A percentile compares a stretch with the other conserved stretches of the same genome.
Conservation (phyloP, 1,140 invertebrate species). For the Sogatella furcifera region DNA sequence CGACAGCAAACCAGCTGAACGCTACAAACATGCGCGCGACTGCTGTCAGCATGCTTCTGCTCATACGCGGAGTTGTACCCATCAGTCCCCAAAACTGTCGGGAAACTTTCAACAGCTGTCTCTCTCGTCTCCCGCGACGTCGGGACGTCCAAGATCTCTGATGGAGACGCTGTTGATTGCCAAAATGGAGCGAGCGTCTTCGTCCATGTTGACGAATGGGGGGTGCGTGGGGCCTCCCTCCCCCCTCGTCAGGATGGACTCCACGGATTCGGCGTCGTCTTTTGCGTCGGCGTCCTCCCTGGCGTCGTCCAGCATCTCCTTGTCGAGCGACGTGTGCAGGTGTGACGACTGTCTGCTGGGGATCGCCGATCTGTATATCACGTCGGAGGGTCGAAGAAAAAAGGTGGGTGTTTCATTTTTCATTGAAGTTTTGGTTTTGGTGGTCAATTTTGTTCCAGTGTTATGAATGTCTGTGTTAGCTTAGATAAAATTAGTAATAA, state of each 20-base stretch:
- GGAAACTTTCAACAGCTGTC: not conserved
- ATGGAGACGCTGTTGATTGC: conserved; percentile 66
- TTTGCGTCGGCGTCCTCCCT: conserved; percentile 51
- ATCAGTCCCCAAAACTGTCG: no score
- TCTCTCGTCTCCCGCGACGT: conserved; percentile 25
- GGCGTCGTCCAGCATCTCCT: conserved; percentile 46
- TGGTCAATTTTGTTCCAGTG: no score
- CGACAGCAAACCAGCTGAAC: no score
- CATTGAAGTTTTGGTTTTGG: no score
- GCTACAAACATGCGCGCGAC: no score
- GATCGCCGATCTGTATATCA: conserved; percentile 60
- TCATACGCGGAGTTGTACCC: no score
- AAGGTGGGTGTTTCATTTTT: conserved; percentile 37
- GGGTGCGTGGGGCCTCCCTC: conserved; percentile 32
- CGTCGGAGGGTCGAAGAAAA: conserved; percentile 37
- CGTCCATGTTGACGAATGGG: conserved; percentile 16
- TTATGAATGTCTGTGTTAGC: no score
- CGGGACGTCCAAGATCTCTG: conserved; percentile 46
- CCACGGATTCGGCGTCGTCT: conserved; percentile 64
- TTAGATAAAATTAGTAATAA: no score
- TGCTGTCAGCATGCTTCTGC: no score
- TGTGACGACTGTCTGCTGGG: conserved; percentile 75
- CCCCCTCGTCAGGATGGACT: conserved; percentile 54
- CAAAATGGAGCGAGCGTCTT: conserved; percentile 51
- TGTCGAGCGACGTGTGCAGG: conserved; percentile 57